A percentile compares a stretch with the other conserved stretches of the same genome.
Conservation (phyloP, 2,888 invertebrate genomes). For the Syrphus vitripennis region DNA sequence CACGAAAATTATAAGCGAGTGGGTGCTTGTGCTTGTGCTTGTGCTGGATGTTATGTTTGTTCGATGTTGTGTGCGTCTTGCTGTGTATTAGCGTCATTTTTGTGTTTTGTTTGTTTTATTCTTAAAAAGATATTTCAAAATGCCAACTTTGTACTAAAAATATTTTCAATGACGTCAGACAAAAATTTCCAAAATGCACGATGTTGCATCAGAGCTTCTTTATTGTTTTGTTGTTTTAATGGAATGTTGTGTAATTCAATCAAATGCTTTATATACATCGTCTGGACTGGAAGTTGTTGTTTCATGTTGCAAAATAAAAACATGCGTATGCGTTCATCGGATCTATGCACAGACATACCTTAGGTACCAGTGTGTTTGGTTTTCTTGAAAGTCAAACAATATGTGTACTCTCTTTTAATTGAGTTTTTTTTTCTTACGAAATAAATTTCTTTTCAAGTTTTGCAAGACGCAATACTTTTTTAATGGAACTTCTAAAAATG, state of each 20-base stretch:
- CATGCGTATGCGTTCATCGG: not conserved
- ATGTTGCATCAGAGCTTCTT: slow-evolving; percentile 31
- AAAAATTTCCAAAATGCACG: not conserved
- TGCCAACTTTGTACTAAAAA: not conserved
- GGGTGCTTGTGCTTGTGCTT: no score
- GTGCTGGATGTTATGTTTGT: not conserved
- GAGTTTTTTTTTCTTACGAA: not conserved
- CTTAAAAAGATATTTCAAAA: slow-evolving; percentile 4
- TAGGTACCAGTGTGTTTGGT: not conserved
- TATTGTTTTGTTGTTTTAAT: not conserved
- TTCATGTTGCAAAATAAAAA: not conserved
- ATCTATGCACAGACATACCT: not conserved
- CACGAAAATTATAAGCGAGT: not conserved
- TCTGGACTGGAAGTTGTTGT: not conserved
- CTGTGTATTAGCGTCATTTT: slow-evolving; percentile 12
- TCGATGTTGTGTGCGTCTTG: not conserved
- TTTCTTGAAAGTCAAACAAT: not conserved
- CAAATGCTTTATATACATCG: not conserved
- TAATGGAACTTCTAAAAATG: not conserved
- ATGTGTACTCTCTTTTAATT: not conserved
- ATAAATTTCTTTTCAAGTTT: not conserved
- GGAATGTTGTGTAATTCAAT: slow-evolving; percentile 1
- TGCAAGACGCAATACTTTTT: not conserved
- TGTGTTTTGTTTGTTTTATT: not conserved
- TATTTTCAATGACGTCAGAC: slow-evolving; percentile 27